Evolutionary conservation across 2,797 vertebrate species (phyloP), one percentile per base, ranked within the genome.

Genomic region (Tenualosa thibaudeaui): DNA sequence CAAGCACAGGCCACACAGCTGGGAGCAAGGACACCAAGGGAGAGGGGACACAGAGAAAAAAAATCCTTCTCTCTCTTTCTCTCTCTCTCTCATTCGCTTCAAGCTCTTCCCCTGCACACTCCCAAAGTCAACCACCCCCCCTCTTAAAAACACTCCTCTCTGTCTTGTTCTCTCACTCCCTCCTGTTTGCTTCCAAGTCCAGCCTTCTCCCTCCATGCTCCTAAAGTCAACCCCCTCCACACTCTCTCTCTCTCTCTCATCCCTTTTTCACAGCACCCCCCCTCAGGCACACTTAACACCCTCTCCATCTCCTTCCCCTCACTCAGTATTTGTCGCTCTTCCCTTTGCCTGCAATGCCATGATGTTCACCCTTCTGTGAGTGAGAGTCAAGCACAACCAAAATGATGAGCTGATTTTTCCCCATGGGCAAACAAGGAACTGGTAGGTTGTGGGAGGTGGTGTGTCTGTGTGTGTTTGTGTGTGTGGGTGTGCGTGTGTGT

Each of bases 11-110:
- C 84, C 85, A 84, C 87, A 87, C 89, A 84, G 90, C 91, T 92
- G 54, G 40, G 0, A 91, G 92, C 91, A 93, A 94, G 92, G 91
- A 90, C 92, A 92, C 86, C 75, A 83, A 81, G 86, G 84, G 89
- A 85, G 54, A 49, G 4, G 86, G 43, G 46, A 78, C 40, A 46
- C 37, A 78, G 37, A 19, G 17, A 43, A 40, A 75, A 78, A 78
- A 71, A 71, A 40, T 43, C 37, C 40, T 5, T 43, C 68, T 22
- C 31, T 1, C 68, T 43, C 15, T 43, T 17, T 19, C 15, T 43
- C 37, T 43, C 37, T 40, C 68, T 40, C 17, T 43, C 37, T 71
- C 15, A 1, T 68, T 24, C 24, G 6, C 62, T 65, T 26, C 3
- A 26, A 40, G 31, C 15, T 17, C 5, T 2, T 13, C 15, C 31